These are phyloP conservation scores for Oligia latruncula DNA, from an alignment of 2,888 invertebrate species.

Conservation along the genomic window DNA sequence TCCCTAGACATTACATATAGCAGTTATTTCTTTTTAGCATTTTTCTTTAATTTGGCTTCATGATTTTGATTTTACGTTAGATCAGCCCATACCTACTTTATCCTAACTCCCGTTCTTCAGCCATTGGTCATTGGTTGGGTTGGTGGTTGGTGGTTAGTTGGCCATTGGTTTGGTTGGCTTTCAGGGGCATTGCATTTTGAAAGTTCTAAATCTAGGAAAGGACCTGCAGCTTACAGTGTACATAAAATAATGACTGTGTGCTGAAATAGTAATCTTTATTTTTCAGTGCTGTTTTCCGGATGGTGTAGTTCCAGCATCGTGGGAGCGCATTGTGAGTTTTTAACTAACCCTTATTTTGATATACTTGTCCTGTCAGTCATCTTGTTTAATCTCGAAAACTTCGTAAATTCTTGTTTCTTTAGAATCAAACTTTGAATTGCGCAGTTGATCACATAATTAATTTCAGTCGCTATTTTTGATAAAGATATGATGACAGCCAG, in stretches of 20 bases:
- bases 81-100: neutral
- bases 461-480: neutral
- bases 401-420: neutral
- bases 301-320: neutral
- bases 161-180: too few species aligned
- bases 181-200: neutral
- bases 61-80: neutral
- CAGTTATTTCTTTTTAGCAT: neutral
- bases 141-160: too few species aligned
- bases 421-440: neutral
- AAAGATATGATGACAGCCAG: neutral
- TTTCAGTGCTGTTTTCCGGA: slow-evolving; percentile 38
- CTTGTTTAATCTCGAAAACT: neutral
- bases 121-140: too few species aligned
- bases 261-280: slow-evolving; percentile 22
- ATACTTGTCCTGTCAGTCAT: neutral
- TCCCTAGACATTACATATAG: neutral
- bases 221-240: neutral
- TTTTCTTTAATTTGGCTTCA: neutral
- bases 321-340: slow-evolving; percentile 27
- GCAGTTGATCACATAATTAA: neutral
- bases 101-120: neutral
- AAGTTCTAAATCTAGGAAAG: neutral
- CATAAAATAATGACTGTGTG: neutral
- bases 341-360: neutral